Percentiles rank a stretch among this genome's conserved stretches.
Evolutionary conservation across 2,113 vertebrate genomes (phyloP).

Genomic region (Mesocricetus auratus): DNA sequence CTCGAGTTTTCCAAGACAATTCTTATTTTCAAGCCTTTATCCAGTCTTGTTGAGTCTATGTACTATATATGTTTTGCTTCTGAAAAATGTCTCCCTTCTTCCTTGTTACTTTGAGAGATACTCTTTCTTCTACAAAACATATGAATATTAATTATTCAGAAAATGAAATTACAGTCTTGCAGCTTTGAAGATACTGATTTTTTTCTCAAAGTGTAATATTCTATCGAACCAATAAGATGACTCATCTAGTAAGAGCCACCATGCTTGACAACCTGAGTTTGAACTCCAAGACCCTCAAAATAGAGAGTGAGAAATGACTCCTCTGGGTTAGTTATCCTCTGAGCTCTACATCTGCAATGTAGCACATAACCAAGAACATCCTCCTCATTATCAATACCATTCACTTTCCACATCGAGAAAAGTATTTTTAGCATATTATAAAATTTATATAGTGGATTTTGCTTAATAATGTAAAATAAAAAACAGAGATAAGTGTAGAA

Average conservation of each 20-base stretch:
- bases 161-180: neutral
- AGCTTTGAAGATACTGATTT: slow-evolving; percentile 12
- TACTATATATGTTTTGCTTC: neutral
- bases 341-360: neutral
- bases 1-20: neutral
- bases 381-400: neutral
- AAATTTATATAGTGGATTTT: neutral
- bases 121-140: neutral
- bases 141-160: neutral
- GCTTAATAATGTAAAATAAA: slow-evolving; percentile 20
- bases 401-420: neutral
- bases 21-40: slow-evolving; percentile 22
- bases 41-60: neutral
- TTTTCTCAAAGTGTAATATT: neutral
- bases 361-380: rapidly evolving
- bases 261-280: neutral
- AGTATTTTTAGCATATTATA: neutral
- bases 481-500: neutral
- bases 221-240: neutral
- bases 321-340: neutral
- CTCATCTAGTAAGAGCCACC: too few species aligned
- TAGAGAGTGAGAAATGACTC: neutral
- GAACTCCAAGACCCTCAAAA: neutral
- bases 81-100: neutral
- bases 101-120: slow-evolving; percentile 4